Conservation (phyloP, 2,888 invertebrate genomes). For the Drosophila kambysellisi region DNA sequence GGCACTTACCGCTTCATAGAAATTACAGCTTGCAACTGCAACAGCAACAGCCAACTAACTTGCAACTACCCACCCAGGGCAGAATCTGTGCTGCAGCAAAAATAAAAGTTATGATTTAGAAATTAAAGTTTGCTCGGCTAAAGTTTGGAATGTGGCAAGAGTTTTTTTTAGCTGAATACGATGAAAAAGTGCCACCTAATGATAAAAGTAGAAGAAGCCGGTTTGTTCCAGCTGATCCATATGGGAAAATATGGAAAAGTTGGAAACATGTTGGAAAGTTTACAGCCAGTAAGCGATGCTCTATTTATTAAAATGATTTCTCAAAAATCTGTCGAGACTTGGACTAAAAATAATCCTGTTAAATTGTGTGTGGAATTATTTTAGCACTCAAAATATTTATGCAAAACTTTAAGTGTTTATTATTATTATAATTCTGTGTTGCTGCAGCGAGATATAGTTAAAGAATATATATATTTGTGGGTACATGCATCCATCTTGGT, state of each 20-base stretch:
- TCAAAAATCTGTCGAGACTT: slow-evolving; percentile 1
- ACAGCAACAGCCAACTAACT: slow-evolving; percentile 15
- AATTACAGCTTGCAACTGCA: slow-evolving; percentile 14
- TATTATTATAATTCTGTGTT: not conserved
- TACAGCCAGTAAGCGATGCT: slow-evolving; percentile 28
- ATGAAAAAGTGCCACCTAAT: slow-evolving; percentile 59
- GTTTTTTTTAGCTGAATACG: slow-evolving; percentile 39
- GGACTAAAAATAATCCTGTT: not conserved
- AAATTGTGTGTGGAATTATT: slow-evolving; percentile 5
- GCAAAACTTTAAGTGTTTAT: not conserved
- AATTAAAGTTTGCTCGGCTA: slow-evolving; percentile 68
- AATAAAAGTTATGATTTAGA: slow-evolving; percentile 74
- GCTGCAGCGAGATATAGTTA: not conserved
- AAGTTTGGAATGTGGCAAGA: slow-evolving; percentile 23
- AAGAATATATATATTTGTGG: not conserved
- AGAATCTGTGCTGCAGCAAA: slow-evolving; percentile 44
- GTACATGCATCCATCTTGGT: not conserved
- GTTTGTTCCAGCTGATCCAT: slow-evolving; percentile 57
- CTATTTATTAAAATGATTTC: not conserved
- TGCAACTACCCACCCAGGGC: slow-evolving; percentile 16
- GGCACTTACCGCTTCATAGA: slow-evolving; percentile 42
- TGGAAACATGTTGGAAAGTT: slow-evolving; percentile 42
- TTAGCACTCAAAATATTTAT: not conserved
- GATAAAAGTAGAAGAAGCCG: slow-evolving; percentile 65
- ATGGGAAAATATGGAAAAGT: slow-evolving; percentile 55